These are phyloP conservation scores for Philotrypesis tridentata DNA, from an alignment of 1,140 invertebrate species.

Conservation along the genomic window DNA sequence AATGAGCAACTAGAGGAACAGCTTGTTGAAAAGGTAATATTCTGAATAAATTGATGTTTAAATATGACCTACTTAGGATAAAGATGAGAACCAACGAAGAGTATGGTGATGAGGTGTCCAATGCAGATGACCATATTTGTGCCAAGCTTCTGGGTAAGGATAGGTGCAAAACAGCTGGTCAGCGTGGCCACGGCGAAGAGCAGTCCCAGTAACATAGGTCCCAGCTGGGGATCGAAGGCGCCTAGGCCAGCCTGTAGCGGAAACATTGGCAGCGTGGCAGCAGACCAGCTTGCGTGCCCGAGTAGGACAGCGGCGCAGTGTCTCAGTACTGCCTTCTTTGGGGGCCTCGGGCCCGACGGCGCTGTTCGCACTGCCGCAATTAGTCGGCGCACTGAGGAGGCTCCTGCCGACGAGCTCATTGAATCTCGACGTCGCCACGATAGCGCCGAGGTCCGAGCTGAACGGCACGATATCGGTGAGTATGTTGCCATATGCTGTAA, in stretches of 20 bases:
- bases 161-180: conserved; percentile 74
- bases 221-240: conserved; percentile 69
- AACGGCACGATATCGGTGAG: conserved; percentile 76
- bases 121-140: conserved; percentile 73
- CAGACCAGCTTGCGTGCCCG: conserved; percentile 76
- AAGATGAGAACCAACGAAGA: conserved; percentile 77
- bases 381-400: conserved; percentile 79
- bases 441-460: conserved; percentile 70
- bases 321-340: conserved; percentile 71
- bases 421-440: conserved; percentile 77
- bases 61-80: conserved; percentile 74
- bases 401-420: conserved; percentile 79
- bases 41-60: too few species aligned
- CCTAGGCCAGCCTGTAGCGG: conserved; percentile 74
- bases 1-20: too few species aligned
- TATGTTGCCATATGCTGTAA: conserved; percentile 77
- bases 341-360: conserved; percentile 71
- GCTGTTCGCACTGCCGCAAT: conserved; percentile 77
- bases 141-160: conserved; percentile 75
- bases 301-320: conserved; percentile 77
- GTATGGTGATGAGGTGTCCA: conserved; percentile 72
- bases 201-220: conserved; percentile 74
- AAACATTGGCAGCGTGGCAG: conserved; percentile 78
- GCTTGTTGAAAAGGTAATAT: too few species aligned
- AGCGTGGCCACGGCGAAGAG: conserved; percentile 75